Evolutionary conservation across 2,888 invertebrate genomes (phyloP).

Genomic region (Crossocerus cetratus): DNA sequence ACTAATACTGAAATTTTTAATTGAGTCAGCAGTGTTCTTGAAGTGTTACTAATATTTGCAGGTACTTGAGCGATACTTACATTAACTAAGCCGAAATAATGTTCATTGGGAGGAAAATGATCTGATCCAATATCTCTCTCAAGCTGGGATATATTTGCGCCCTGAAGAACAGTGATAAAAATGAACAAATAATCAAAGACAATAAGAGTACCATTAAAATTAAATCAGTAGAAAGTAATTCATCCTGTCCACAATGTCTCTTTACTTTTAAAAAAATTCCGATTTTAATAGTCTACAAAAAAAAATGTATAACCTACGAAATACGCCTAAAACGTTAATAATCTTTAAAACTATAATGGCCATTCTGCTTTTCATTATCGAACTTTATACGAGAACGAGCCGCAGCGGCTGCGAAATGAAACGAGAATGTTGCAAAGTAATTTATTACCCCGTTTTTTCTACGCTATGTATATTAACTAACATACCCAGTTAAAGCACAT

Average conservation of each 20-base stretch:
- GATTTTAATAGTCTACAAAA: neutral
- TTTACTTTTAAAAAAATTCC: neutral
- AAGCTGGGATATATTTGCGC: slow-evolving; percentile 99
- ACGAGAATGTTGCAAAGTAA: no score
- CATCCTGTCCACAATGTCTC: no score
- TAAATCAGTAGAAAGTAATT: neutral
- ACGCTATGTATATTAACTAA: no score
- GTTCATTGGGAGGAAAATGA: slow-evolving; percentile 98
- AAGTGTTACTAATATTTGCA: neutral
- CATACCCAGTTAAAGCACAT: no score
- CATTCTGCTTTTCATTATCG: neutral
- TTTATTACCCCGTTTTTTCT: no score
- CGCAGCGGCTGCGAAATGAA: no score
- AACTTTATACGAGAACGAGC: neutral
- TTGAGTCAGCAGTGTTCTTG: neutral
- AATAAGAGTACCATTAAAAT: neutral
- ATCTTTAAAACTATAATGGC: neutral
- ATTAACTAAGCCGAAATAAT: slow-evolving; percentile 99
- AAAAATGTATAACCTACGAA: neutral
- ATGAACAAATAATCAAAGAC: neutral
- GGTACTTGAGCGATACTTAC: slow-evolving; percentile 81
- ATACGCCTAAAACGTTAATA: neutral
- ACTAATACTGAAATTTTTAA: neutral
- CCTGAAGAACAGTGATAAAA: slow-evolving; percentile 80
- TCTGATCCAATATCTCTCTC: slow-evolving; percentile 99